Evolutionary conservation across 2,113 vertebrate genomes (phyloP).

Genomic region (Mirza zaza): DNA sequence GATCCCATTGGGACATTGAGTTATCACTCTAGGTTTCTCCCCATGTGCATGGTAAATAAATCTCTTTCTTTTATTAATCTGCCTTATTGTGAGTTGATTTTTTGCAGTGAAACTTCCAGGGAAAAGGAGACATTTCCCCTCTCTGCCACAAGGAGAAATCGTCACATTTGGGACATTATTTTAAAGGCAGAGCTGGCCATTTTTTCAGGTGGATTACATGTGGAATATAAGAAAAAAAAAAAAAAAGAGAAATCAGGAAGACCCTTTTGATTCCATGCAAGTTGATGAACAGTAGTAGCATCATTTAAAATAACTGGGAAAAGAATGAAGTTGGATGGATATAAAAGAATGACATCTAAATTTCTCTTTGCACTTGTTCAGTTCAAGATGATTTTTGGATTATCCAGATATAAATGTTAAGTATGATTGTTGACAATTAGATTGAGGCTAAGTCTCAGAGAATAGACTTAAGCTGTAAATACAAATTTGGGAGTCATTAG

Average conservation of each 20-base stretch:
- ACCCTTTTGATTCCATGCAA: not conserved
- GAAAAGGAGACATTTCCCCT: no score
- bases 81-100: no score
- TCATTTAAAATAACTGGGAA: not conserved
- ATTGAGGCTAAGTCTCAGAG: not conserved
- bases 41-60: no score
- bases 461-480: not conserved
- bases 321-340: not conserved
- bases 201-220: not conserved
- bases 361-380: not conserved
- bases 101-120: no score
- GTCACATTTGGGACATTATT: not conserved
- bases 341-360: not conserved
- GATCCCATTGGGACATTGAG: no score
- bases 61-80: no score
- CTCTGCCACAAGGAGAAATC: not conserved
- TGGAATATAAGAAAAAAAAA: not conserved
- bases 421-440: not conserved
- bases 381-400: not conserved
- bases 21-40: no score
- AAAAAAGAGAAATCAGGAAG: not conserved
- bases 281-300: not conserved
- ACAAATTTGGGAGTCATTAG: not conserved
- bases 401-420: not conserved
- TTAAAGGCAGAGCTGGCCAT: not conserved